Percentiles rank a stretch among this genome's conserved stretches.
phyloP scores from a whole-genome alignment of 2,113 vertebrate genomes.

The Chionis minor region DNA sequence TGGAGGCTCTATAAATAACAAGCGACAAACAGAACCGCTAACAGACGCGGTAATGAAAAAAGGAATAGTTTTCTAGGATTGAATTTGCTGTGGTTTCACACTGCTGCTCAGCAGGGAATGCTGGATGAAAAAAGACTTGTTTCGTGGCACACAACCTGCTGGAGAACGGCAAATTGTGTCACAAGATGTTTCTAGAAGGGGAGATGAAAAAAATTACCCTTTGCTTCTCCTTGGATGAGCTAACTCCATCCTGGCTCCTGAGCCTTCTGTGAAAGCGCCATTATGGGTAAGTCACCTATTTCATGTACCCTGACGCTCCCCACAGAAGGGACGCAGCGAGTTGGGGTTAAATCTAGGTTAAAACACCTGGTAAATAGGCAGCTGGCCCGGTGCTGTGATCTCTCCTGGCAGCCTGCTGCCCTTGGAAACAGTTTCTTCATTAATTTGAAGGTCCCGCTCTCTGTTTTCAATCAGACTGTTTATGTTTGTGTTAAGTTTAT shows the following conservation, averaged over 20 bases:
- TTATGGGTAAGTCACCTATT: not conserved
- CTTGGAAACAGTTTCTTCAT: no score
- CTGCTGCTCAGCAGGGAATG: no score
- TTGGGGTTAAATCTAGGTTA: not conserved
- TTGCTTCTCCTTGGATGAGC: not conserved
- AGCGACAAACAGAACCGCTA: not conserved
- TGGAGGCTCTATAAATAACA: not conserved
- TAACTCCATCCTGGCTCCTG: not conserved
- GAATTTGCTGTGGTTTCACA: not conserved
- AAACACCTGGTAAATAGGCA: not conserved
- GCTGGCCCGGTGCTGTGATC: not conserved
- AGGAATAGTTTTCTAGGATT: not conserved
- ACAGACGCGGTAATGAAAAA: not conserved
- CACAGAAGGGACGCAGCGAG: rapidly evolving
- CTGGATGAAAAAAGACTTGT: not conserved
- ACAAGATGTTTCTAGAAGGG: not conserved
- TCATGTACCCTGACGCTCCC: not conserved
- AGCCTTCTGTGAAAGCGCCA: not conserved
- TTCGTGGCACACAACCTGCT: not conserved
- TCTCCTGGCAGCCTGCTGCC: not conserved
- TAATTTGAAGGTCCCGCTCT: no score
- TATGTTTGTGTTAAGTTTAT: not conserved
- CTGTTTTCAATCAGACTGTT: not conserved
- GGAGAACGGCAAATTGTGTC: not conserved
- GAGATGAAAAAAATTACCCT: no score